A percentile compares a stretch with the other conserved stretches of the same genome.
These are phyloP conservation scores for Seira ritae DNA, from an alignment of 2,888 invertebrate species.

Conservation along the genomic window DNA sequence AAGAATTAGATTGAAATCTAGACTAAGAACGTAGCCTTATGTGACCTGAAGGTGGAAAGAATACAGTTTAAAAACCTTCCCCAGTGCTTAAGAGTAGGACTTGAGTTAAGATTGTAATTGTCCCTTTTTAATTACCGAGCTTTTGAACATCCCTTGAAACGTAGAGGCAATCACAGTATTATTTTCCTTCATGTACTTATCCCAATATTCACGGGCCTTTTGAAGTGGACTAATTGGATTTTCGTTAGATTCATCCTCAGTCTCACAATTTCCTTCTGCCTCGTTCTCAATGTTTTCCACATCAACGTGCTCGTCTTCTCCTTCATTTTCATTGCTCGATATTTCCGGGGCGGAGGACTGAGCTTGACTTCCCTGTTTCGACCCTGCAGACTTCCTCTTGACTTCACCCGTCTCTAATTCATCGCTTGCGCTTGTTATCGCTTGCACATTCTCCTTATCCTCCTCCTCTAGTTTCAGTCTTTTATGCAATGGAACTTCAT, in stretches of 20 bases:
- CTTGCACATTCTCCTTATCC: background rate
- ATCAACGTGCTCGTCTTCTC: conserved; percentile 12
- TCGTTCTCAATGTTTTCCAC: conserved; percentile 32
- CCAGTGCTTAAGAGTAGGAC: no score
- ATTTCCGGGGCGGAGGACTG: background rate
- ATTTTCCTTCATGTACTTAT: conserved; percentile 79
- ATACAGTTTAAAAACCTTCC: conserved; percentile 22
- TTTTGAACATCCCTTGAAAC: conserved; percentile 82
- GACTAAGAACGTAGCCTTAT: no score
- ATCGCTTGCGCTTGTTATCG: background rate
- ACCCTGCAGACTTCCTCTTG: conserved; percentile 21
- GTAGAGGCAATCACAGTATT: conserved; percentile 80
- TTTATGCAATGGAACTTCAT: conserved; percentile 28
- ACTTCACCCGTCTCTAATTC: background rate
- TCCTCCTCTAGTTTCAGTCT: conserved; percentile 48
- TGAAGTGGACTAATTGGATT: conserved; percentile 66
- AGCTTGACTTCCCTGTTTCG: background rate
- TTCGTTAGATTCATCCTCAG: conserved; percentile 73
- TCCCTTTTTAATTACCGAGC: conserved; percentile 77
- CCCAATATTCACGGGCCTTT: conserved; percentile 79
- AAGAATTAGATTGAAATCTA: no score
- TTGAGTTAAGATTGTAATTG: background rate
- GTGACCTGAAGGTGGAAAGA: conserved; percentile 79
- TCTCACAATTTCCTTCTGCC: conserved; percentile 72
- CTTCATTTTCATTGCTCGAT: conserved; percentile 5